These are phyloP conservation scores for Eupleurogrammus muticus DNA, from an alignment of 2,797 vertebrate species.

Conservation along the genomic window DNA sequence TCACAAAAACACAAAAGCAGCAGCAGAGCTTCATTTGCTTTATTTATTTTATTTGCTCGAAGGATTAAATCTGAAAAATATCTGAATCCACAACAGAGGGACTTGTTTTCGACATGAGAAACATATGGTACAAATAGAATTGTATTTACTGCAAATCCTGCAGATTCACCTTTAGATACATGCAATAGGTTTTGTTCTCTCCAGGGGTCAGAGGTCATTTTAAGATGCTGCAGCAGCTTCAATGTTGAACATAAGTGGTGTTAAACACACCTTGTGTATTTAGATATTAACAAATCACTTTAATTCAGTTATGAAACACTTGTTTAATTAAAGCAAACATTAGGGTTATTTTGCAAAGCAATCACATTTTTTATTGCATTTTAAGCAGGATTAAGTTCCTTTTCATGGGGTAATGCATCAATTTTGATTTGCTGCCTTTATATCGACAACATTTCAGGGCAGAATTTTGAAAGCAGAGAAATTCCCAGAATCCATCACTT, in stretches of 20 bases:
- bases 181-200: neutral
- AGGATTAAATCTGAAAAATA: slow-evolving; percentile 20
- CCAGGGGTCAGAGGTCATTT: slow-evolving; percentile 1
- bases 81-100: slow-evolving; percentile 22
- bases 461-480: too few species aligned
- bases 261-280: slow-evolving; percentile 20
- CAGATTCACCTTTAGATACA: slow-evolving; percentile 18
- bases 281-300: slow-evolving; percentile 42
- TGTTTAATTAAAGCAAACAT: slow-evolving; percentile 33
- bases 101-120: slow-evolving; percentile 14
- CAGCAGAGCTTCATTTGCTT: neutral
- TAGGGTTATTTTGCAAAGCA: neutral
- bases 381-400: neutral
- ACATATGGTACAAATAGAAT: slow-evolving; percentile 18
- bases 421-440: too few species aligned
- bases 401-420: neutral
- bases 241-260: slow-evolving; percentile 16
- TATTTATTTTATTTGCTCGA: slow-evolving; percentile 8
- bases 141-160: neutral
- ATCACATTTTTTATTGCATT: neutral
- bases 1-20: slow-evolving; percentile 32
- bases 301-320: slow-evolving; percentile 31
- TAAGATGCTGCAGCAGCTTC: neutral
- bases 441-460: too few species aligned
- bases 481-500: too few species aligned